These are phyloP conservation scores for Amblyornis subalaris DNA, from an alignment of 2,113 vertebrate genomes.

Conservation along the genomic window DNA sequence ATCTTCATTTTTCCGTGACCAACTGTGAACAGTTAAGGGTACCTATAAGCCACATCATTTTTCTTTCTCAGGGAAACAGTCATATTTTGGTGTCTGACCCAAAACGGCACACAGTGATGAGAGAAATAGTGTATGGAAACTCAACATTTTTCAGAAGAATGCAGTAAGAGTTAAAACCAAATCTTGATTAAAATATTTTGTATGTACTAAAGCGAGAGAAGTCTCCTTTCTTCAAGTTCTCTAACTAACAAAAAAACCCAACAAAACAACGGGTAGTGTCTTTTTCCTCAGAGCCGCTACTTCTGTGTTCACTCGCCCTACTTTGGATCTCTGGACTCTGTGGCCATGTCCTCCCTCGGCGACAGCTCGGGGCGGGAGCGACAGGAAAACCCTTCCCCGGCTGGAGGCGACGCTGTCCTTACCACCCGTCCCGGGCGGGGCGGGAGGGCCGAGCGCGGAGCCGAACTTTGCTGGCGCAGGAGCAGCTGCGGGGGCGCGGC, in stretches of 20 bases:
- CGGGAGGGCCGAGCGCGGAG: background rate
- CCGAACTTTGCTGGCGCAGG: background rate
- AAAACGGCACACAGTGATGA: background rate
- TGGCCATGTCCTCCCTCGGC: background rate
- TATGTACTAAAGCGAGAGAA: background rate
- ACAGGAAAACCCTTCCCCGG: too few relatives aligned
- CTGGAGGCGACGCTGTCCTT: background rate
- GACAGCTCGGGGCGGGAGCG: rapidly evolving
- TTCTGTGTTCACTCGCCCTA: rapidly evolving
- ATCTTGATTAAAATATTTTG: background rate
- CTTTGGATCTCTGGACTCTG: too few relatives aligned
- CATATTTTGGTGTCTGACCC: background rate
- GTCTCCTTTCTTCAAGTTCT: background rate
- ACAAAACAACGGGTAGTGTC: rapidly evolving
- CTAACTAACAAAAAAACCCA: background rate
- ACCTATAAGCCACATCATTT: background rate
- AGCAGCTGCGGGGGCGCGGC: background rate
- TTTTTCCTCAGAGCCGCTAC: background rate
- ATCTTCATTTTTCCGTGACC: rapidly evolving
- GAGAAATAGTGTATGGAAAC: rapidly evolving
- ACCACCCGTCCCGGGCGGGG: background rate
- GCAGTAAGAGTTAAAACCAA: background rate
- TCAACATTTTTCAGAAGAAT: rapidly evolving
- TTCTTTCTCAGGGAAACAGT: rapidly evolving
- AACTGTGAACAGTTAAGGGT: rapidly evolving